phyloP scores from a whole-genome alignment of 2,113 vertebrate species.

The Loxodonta africana region DNA sequence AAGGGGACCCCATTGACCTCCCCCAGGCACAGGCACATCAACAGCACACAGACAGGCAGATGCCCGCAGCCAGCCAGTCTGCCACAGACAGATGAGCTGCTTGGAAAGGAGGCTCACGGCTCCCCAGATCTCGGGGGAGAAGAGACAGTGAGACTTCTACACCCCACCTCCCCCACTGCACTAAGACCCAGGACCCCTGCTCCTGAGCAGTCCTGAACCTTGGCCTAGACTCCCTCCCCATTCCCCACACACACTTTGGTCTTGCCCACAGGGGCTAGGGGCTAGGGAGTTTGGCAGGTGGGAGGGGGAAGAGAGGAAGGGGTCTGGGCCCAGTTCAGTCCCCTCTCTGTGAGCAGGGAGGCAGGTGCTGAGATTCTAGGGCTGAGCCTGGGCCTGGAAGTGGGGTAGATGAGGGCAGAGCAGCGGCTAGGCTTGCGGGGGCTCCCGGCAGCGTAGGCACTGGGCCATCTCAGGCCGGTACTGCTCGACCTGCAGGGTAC shows the following conservation, averaged over 20 bases:
- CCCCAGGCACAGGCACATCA: conserved; percentile 74
- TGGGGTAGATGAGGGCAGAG: conserved; percentile 20
- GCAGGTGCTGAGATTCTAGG: conserved; percentile 47
- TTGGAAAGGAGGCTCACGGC: not conserved
- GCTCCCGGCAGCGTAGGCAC: conserved; percentile 90
- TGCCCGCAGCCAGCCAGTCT: conserved; percentile 58
- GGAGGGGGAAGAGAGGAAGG: conserved; percentile 23
- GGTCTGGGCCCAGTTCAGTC: not conserved
- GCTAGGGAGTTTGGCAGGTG: conserved; percentile 25
- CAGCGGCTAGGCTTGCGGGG: conserved; percentile 66
- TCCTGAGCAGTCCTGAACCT: not conserved
- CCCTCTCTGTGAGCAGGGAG: not conserved
- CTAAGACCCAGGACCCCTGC: not conserved
- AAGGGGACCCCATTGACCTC: conserved; percentile 71
- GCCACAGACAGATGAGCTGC: conserved; percentile 43
- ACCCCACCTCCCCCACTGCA: not conserved
- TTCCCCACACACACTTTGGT: conserved; percentile 61
- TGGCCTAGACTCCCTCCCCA: not conserved
- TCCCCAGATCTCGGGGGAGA: not conserved
- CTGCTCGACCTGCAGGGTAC: conserved; percentile 96
- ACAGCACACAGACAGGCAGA: conserved; percentile 75
- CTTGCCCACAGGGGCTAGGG: conserved; percentile 55
- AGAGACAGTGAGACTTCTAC: not conserved
- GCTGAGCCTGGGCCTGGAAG: conserved; percentile 63
- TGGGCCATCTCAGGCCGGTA: conserved; percentile 92